These are phyloP conservation scores for Branchinecta lynchi DNA, from an alignment of 1,140 invertebrate species.

Conservation along the genomic window DNA sequence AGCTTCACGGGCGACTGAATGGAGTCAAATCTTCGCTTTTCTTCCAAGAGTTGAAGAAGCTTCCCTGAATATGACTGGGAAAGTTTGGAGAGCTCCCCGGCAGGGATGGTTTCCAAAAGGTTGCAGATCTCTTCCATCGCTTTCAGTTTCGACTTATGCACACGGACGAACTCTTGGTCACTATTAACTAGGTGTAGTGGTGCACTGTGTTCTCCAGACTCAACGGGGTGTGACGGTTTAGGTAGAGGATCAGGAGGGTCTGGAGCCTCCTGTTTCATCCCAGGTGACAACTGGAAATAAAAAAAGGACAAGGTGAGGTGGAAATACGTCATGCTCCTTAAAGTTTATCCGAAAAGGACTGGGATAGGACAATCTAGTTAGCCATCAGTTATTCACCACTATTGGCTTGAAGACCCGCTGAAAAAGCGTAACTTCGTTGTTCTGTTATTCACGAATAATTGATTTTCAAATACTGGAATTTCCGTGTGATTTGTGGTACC, in stretches of 20 bases:
- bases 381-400: too few relatives aligned
- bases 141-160: neutral
- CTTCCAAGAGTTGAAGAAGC: neutral
- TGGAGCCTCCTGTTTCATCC: neutral
- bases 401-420: too few relatives aligned
- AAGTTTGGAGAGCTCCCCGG: neutral
- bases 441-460: too few relatives aligned
- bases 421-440: too few relatives aligned
- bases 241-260: neutral
- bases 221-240: neutral
- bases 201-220: neutral
- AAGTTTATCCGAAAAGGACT: too few relatives aligned
- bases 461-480: too few relatives aligned
- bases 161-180: neutral
- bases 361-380: too few relatives aligned
- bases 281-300: neutral
- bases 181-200: neutral
- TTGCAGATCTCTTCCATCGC: neutral
- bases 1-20: neutral
- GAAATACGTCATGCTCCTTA: neutral
- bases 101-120: neutral
- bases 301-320: neutral
- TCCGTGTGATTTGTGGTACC: too few relatives aligned
- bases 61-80: neutral
- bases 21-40: neutral